Evolutionary conservation across 2,888 invertebrate species (phyloP).

Genomic region (Alloscopus bannaensis): DNA sequence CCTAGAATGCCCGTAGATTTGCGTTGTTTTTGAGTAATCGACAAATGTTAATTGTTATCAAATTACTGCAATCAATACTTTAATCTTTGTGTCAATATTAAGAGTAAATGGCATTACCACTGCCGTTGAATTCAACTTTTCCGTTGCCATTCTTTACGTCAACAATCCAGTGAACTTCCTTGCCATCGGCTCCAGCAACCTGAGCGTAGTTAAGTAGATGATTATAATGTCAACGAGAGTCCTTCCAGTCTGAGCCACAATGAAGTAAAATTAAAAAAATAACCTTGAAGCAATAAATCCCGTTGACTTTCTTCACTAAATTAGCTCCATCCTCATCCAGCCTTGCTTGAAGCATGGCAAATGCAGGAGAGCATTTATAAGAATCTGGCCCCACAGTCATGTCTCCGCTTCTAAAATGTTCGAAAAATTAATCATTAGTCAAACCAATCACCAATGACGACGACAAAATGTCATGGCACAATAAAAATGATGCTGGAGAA

Average conservation of each 20-base stretch:
- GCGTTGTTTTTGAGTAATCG: too few species aligned
- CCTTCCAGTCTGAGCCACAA: too few species aligned
- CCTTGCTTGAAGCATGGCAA: constrained; percentile 87
- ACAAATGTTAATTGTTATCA: neutral
- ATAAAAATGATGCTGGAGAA: too few species aligned
- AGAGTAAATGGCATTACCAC: constrained; percentile 76
- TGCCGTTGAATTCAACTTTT: constrained; percentile 87
- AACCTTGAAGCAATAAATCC: constrained; percentile 94
- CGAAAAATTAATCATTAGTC: too few species aligned
- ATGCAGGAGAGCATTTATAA: constrained; percentile 88
- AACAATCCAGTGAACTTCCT: constrained; percentile 92
- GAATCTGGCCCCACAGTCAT: constrained; percentile 74
- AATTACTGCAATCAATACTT: too few species aligned
- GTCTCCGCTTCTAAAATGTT: constrained; percentile 55
- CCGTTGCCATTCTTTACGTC: constrained; percentile 94
- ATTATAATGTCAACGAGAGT: too few species aligned
- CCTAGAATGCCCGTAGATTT: too few species aligned
- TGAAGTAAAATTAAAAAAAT: neutral
- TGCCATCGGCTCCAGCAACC: constrained; percentile 81
- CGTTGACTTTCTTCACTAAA: constrained; percentile 89
- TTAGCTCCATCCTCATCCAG: constrained; percentile 88
- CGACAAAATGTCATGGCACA: too few species aligned
- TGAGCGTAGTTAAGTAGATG: too few species aligned
- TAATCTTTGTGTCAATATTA: too few species aligned
- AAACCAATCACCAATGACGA: too few species aligned